phyloP scores from a whole-genome alignment of 2,888 invertebrate species.

The Lycophotia porphyrea region DNA sequence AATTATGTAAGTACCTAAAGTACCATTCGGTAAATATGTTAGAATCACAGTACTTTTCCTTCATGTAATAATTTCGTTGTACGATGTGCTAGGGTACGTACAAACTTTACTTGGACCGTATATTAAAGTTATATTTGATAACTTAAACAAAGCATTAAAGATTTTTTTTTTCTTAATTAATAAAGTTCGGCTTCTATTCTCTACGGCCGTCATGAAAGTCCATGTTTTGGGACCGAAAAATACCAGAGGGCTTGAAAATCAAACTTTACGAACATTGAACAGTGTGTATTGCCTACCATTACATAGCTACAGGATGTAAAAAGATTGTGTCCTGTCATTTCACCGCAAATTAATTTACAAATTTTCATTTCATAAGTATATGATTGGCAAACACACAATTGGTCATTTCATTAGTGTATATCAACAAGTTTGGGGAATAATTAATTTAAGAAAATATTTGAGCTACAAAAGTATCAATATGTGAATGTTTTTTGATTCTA shows the following conservation, averaged over 20 bases:
- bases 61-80: neutral
- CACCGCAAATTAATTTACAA: no score
- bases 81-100: neutral
- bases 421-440: no score
- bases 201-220: neutral
- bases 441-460: no score
- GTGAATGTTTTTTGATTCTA: neutral
- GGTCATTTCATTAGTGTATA: no score
- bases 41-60: neutral
- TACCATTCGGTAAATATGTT: neutral
- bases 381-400: no score
- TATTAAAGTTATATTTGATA: neutral
- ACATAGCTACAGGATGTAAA: no score
- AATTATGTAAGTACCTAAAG: slow-evolving; percentile 21
- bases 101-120: neutral
- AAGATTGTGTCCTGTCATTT: no score
- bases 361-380: no score
- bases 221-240: neutral
- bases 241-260: neutral
- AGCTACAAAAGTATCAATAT: neutral
- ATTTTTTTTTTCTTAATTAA: slow-evolving; percentile 38
- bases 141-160: slow-evolving; percentile 19
- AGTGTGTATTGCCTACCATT: no score
- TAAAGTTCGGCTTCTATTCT: slow-evolving; percentile 27
- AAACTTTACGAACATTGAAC: neutral